A percentile compares a stretch with the other conserved stretches of the same genome.
Evolutionary conservation across 37 sponge, comb jelly and placozoan genomes (phyloP).

Genomic region (Tethya wilhelma): DNA sequence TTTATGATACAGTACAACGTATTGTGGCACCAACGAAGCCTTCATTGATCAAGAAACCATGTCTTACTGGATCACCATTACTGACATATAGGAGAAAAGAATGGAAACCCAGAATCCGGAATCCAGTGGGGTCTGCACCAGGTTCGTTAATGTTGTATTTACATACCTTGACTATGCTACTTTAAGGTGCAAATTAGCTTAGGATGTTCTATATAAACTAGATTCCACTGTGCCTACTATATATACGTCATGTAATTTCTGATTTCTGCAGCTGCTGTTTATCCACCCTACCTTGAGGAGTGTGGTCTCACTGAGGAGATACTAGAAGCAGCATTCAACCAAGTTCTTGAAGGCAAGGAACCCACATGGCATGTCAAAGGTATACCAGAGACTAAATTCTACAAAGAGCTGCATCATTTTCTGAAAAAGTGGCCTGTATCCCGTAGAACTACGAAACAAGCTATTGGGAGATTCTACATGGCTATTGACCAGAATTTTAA

Average conservation of each 20-base stretch:
- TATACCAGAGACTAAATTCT: neutral
- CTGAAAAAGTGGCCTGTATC: neutral
- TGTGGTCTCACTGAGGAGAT: too few relatives aligned
- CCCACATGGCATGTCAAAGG: neutral
- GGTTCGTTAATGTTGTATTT: neutral
- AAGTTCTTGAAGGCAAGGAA: neutral
- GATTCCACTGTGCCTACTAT: too few relatives aligned
- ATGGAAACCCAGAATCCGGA: neutral
- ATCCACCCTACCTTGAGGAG: too few relatives aligned
- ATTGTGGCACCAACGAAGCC: neutral
- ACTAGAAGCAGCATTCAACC: too few relatives aligned
- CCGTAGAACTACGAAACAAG: neutral
- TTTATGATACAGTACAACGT: neutral
- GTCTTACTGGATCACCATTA: neutral
- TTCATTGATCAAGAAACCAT: neutral
- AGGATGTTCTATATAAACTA: too few relatives aligned
- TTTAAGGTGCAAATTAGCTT: neutral
- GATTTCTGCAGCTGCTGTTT: too few relatives aligned
- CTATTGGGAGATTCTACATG: neutral
- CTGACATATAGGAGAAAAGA: neutral
- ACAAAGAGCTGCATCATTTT: neutral
- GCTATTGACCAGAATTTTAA: neutral
- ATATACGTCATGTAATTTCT: too few relatives aligned
- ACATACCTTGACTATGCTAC: neutral
- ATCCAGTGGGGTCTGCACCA: neutral